Conservation (phyloP, 1,140 invertebrate species). For the Drosophila kurseongensis region DNA sequence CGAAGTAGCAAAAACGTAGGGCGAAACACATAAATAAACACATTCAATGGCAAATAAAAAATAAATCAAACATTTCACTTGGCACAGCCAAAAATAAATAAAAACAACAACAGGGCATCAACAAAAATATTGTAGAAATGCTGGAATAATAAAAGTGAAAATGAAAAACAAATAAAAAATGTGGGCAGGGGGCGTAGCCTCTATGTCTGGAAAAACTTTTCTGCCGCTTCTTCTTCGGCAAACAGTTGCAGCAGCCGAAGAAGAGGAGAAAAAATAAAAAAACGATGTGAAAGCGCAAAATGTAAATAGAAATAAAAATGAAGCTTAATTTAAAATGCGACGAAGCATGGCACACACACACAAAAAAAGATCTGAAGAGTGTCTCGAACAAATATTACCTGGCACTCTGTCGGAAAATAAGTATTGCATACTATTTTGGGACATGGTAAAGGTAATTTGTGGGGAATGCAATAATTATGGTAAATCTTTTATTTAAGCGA, state of each 20-base stretch:
- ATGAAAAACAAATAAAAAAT: conserved; percentile 75
- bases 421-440: conserved; percentile 3
- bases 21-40: conserved; percentile 60
- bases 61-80: conserved; percentile 77
- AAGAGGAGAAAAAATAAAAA: neutral
- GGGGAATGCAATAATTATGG: too few species aligned
- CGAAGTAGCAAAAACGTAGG: conserved; percentile 22
- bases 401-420: neutral
- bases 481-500: too few species aligned
- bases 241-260: conserved; percentile 61
- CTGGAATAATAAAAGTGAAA: conserved; percentile 78
- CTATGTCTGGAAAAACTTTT: conserved; percentile 53
- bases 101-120: conserved; percentile 39
- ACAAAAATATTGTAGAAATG: conserved; percentile 67
- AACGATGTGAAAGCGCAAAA: conserved; percentile 56
- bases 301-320: conserved; percentile 83
- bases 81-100: conserved; percentile 53
- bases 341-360: conserved; percentile 65
- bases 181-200: conserved; percentile 8
- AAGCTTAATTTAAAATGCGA: conserved; percentile 83
- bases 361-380: neutral
- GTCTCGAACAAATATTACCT: neutral
- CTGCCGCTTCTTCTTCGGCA: conserved; percentile 33
- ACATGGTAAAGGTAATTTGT: neutral
- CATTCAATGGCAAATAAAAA: conserved; percentile 70